These are phyloP conservation scores for Hepsetus odoe DNA, from an alignment of 2,113 vertebrate species.

Conservation along the genomic window DNA sequence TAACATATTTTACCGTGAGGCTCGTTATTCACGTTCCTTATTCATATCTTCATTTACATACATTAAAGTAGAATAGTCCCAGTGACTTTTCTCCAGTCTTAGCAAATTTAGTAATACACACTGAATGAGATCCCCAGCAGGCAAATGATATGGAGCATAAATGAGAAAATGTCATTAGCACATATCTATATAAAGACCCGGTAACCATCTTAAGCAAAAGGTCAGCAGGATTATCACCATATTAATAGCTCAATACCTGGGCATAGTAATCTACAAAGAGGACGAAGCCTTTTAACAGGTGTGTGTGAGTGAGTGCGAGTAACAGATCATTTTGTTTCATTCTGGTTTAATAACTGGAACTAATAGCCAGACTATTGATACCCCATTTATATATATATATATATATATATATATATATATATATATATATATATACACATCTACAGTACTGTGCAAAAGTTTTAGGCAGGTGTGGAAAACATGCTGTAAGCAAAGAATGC, in stretches of 20 bases:
- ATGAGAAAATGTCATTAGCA: neutral
- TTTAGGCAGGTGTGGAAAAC: too few relatives aligned
- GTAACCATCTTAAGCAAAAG: slow-evolving; percentile 75
- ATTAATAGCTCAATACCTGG: slow-evolving; percentile 48
- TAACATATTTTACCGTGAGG: neutral
- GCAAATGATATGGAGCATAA: neutral
- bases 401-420: too few relatives aligned
- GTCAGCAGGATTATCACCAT: slow-evolving; percentile 72
- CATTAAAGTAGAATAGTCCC: neutral
- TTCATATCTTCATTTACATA: neutral
- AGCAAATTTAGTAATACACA: neutral
- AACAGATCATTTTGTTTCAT: neutral
- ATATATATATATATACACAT: too few relatives aligned
- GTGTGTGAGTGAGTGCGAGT: neutral
- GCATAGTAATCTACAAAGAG: slow-evolving; percentile 22
- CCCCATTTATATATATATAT: too few relatives aligned
- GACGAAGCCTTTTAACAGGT: slow-evolving; percentile 12
- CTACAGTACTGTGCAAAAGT: too few relatives aligned
- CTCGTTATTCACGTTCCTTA: neutral
- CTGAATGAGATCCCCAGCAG: neutral
- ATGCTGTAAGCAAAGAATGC: too few relatives aligned
- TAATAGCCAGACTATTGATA: neutral
- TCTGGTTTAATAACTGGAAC: neutral
- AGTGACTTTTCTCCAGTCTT: neutral
- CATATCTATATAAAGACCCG: slow-evolving; percentile 64